Evolutionary conservation across 2,797 vertebrate genomes (phyloP), one percentile per base, ranked within the genome.

Genomic region (Protonibea diacanthus): DNA sequence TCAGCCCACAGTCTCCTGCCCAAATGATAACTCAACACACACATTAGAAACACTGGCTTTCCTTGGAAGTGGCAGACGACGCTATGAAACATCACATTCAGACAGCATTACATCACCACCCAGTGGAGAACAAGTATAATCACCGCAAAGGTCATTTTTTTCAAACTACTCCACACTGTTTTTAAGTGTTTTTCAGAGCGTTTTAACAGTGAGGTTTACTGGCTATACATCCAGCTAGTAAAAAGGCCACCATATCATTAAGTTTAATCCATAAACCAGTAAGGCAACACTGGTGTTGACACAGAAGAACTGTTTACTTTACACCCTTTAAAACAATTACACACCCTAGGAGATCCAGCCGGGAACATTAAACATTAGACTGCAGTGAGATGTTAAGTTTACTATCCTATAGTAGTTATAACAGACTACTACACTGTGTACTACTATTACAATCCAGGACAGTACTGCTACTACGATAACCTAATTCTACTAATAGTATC

Each of bases 211-310:
- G 18, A 8, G 8, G 17, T 56, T 67, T n/a, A 33, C 38, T 29
- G 51, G 15, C 13, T 21, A 49, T 25, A 38, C 20, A 60, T 47
- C 4, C 2, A 47, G 48, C 6, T 18, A 29, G 29, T 25, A 33
- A 56, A 21, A 55, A 69, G 12, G 6, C 3, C 2, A 52, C 27
- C 57, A 57, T 58, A 64, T 13, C 38, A 60, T 63, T 18, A 12
- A 15, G 15, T 69, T 53, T 73, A 59, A 74, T 71, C 61, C 76
- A 53, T 56, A 72, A 89, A 92, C 76, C 65, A 73, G 85, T 78
- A 70, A 51, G 27, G 44, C 74, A 69, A 74, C 73, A 65, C 68
- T 74, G 42, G n/a, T 87, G 87, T 82, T 90, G 74, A 88, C 87
- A 78, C 38, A 78, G 82, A 80, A 14, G 25, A 58, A 63, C 12